Conservation (phyloP, 2,888 invertebrate species). For the Apantesis nais region DNA sequence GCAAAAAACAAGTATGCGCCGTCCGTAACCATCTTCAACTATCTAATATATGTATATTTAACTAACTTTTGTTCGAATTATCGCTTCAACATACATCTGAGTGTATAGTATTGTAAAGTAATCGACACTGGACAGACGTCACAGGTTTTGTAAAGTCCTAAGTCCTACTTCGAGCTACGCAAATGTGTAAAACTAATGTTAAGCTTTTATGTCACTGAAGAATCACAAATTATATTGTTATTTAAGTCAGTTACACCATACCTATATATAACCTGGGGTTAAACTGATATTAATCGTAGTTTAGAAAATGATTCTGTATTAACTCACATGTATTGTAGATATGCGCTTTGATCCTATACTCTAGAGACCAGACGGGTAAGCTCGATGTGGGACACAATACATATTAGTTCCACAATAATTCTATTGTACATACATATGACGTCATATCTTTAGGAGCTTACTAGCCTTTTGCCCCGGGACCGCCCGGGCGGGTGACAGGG, state of each 20-base stretch:
- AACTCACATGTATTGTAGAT: conserved; percentile 24
- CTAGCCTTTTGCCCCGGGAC: conserved; percentile 83
- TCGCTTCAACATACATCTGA: conserved; percentile 33
- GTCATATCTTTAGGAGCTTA: conserved; percentile 86
- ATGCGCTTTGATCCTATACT: conserved; percentile 11
- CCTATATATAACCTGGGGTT: conserved; percentile 18
- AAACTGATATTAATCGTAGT: conserved; percentile 28
- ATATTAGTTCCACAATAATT: conserved; percentile 58
- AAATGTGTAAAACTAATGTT: conserved; percentile 9
- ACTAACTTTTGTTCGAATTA: conserved; percentile 27
- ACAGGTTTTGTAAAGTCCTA: conserved; percentile 25
- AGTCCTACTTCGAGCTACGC: conserved; percentile 37
- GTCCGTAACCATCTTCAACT: conserved; percentile 66
- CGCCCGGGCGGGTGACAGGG: conserved; percentile 84
- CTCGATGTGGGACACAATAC: conserved; percentile 49
- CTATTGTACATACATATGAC: conserved; percentile 76
- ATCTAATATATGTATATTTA: conserved; percentile 36
- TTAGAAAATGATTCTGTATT: conserved; percentile 29
- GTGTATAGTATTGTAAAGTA: conserved; percentile 32
- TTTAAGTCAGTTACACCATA: conserved; percentile 22
- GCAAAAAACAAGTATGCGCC: conserved; percentile 61
- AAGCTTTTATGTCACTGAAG: conserved; percentile 4
- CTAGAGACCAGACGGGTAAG: conserved; percentile 29
- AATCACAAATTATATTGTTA: conserved; percentile 17
- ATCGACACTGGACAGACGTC: conserved; percentile 44